Evolutionary conservation across 2,113 vertebrate genomes (phyloP), one percentile per base, ranked within the genome.

Genomic region (Pardalotus punctatus): DNA sequence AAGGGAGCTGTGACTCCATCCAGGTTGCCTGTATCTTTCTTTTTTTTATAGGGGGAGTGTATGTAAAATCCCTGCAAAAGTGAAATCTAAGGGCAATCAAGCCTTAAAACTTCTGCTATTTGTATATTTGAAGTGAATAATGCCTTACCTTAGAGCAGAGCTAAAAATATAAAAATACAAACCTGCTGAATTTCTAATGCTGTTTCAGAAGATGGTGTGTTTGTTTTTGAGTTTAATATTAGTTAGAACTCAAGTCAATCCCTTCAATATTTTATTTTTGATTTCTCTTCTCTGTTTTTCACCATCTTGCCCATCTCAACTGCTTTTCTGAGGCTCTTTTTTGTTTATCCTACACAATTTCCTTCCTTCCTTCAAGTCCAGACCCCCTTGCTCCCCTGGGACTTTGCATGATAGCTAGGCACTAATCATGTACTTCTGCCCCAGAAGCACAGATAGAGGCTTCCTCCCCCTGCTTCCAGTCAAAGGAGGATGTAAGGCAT

Each of bases 271-370:
- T 97, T 98, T 96, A 92, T 96, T 97, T 97, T 97, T 58, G 96
- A 97, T 71, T 83, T 70, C 17, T 81, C 10, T 50, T 58, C 77
- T 93, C 71, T 86, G 1, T 92, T 95, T 95, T 94, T 79, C 69
- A 95, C 97, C 84, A 76, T 84, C 93, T 96, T 96, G 90, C 90
- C 96, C 96, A 97, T 97, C 96, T 97, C 40, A 12, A 94, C 88
- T 8, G 17, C 81, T 97, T 97, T 96, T 96, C 95, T 83, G 94
- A 64, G 80, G 94, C 92, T 95, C 90, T 92, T 93, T 94, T 97
- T 94, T 98, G 97, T 98, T 98, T 98, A 97, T 98, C 90, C 97
- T 96, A 73, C 95, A 96, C 82, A 81, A 96, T 96, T 98, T 98
- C 98, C 98, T 98, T 98, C 97, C 97, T 98, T 94, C 97, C 97